A percentile compares a stretch with the other conserved stretches of the same genome.
These are phyloP conservation scores for Periophthalmus modestus DNA, from an alignment of 2,113 vertebrate species.

Conservation along the genomic window DNA sequence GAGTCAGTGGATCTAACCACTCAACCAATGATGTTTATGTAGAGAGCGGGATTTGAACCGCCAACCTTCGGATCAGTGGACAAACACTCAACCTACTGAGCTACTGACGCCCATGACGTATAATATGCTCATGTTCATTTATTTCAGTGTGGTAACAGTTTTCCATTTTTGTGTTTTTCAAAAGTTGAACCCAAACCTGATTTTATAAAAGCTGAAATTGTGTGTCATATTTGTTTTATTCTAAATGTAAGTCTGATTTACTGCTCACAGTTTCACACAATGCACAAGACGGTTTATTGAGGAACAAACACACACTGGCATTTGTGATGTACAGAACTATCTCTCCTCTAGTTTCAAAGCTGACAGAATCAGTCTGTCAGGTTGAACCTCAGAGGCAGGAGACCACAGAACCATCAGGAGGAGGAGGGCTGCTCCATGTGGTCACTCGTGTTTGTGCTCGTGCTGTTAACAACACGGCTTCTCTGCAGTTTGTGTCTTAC, in stretches of 20 bases:
- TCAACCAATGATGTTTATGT: too few relatives aligned
- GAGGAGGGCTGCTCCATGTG: neutral
- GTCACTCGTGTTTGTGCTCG: neutral
- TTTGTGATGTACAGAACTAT: neutral
- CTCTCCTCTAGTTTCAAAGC: conserved; percentile 41
- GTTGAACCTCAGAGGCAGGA: conserved; percentile 31
- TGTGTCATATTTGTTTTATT: neutral
- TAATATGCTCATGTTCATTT: neutral
- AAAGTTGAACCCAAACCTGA: neutral
- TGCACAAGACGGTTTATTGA: neutral
- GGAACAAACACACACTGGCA: neutral
- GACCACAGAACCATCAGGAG: conserved; percentile 27
- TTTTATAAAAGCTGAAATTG: neutral
- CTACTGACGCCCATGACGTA: too few relatives aligned
- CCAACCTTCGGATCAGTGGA: too few relatives aligned
- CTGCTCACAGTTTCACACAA: neutral
- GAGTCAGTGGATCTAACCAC: too few relatives aligned
- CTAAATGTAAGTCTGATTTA: neutral
- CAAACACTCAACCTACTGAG: too few relatives aligned
- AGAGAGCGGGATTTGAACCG: too few relatives aligned
- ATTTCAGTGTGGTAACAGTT: neutral
- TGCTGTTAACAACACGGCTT: neutral
- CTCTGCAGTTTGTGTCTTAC: neutral
- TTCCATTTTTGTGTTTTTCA: neutral
- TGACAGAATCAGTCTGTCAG: conserved; percentile 17